Percentiles rank a stretch among this genome's conserved stretches.
phyloP scores from a whole-genome alignment of 2,888 invertebrate species.

The Metopia argyrocephala region DNA sequence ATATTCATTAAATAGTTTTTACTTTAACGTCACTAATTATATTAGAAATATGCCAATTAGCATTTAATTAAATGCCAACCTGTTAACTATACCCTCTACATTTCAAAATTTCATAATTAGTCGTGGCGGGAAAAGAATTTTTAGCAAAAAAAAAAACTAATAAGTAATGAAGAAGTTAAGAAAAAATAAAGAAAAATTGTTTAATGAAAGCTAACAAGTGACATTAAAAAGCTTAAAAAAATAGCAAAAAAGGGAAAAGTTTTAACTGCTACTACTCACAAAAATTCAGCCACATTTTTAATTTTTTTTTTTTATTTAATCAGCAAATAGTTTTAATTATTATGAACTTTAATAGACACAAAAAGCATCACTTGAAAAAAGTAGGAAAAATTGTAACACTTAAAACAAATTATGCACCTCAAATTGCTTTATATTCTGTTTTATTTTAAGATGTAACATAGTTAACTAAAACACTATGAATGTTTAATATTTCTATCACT shows the following conservation, averaged over 20 bases:
- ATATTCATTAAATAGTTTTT: constrained; percentile 52
- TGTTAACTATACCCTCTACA: not conserved
- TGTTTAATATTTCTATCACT: not conserved
- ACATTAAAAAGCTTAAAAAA: too few relatives aligned
- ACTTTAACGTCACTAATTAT: constrained; percentile 25
- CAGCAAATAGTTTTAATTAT: too few relatives aligned
- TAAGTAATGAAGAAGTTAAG: not conserved
- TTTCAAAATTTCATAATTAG: not conserved
- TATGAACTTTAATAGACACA: too few relatives aligned
- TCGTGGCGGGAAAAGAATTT: not conserved
- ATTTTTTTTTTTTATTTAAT: too few relatives aligned
- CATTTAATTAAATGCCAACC: constrained; percentile 35
- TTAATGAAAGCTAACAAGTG: not conserved
- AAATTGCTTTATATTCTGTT: too few relatives aligned
- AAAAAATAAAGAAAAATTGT: not conserved
- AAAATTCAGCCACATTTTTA: too few relatives aligned
- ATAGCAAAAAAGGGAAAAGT: too few relatives aligned
- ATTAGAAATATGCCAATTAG: constrained; percentile 36
- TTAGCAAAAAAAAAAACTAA: not conserved
- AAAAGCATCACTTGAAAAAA: too few relatives aligned
- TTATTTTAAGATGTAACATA: too few relatives aligned
- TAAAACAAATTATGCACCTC: too few relatives aligned
- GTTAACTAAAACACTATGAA: not conserved
- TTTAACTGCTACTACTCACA: too few relatives aligned
- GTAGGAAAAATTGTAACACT: too few relatives aligned